These are phyloP conservation scores for Pedetes capensis DNA, from an alignment of 2,113 vertebrate species.

Conservation along the genomic window DNA sequence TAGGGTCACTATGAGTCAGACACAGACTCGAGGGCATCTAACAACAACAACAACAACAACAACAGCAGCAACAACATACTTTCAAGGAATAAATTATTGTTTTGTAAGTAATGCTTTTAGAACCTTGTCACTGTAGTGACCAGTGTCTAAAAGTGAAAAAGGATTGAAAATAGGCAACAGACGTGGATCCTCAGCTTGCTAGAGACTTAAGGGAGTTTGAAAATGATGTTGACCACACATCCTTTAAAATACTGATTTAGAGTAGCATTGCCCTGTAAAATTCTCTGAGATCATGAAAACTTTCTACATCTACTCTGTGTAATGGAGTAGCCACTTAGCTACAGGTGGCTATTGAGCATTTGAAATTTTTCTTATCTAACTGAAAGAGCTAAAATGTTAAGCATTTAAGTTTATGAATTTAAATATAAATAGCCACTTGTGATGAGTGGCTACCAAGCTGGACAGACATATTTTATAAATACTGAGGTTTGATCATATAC, in stretches of 20 bases:
- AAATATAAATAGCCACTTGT: neutral
- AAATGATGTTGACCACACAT: neutral
- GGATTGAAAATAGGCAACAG: neutral
- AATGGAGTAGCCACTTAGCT: neutral
- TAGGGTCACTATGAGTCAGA: no score
- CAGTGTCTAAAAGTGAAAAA: neutral
- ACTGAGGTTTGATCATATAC: neutral
- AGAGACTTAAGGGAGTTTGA: neutral
- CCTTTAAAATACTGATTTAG: neutral
- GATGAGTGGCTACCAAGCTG: neutral
- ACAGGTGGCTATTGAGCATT: rapidly evolving
- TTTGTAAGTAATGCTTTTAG: constrained; percentile 24
- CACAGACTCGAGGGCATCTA: no score
- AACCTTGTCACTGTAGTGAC: neutral
- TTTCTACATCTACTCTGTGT: neutral
- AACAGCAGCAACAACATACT: no score
- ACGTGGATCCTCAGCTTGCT: neutral
- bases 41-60: no score
- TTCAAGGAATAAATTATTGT: neutral
- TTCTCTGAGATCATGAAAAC: neutral
- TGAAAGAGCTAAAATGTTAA: neutral
- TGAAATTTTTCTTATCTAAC: neutral
- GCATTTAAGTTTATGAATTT: neutral
- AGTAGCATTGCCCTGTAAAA: no score
- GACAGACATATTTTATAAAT: neutral